A percentile compares a stretch with the other conserved stretches of the same genome.
Conservation (phyloP, 2,888 invertebrate genomes). For the Eupithecia vulgata region DNA sequence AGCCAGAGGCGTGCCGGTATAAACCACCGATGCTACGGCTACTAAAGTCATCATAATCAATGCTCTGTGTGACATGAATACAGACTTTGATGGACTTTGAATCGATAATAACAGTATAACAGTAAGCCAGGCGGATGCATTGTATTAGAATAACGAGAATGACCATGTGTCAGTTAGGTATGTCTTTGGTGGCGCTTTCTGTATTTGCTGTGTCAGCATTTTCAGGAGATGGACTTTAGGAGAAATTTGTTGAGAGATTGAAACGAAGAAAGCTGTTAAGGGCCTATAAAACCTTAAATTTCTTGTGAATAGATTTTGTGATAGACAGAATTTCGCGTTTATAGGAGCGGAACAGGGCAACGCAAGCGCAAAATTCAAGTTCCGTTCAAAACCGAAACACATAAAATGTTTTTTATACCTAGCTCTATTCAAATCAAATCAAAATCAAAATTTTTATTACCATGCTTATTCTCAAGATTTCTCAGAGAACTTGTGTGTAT, state of each 20-base stretch:
- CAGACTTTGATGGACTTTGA: constrained; percentile 42
- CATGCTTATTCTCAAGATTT: too few relatives aligned
- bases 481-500: too few relatives aligned
- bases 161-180: not conserved
- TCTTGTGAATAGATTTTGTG: too few relatives aligned
- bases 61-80: constrained; percentile 62
- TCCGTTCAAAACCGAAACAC: too few relatives aligned
- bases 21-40: constrained; percentile 50
- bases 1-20: constrained; percentile 49
- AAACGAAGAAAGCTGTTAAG: too few relatives aligned
- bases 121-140: constrained; percentile 36
- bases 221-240: not conserved
- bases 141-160: constrained; percentile 38
- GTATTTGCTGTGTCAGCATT: not conserved
- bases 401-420: too few relatives aligned
- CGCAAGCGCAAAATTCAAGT: too few relatives aligned
- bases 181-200: not conserved
- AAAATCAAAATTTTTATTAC: too few relatives aligned
- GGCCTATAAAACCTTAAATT: too few relatives aligned
- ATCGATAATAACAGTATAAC: constrained; percentile 40
- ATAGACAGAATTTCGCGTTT: too few relatives aligned
- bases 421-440: too few relatives aligned
- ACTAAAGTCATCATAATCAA: constrained; percentile 62
- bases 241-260: not conserved
- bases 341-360: too few relatives aligned